Conservation (phyloP, 2,113 vertebrate genomes). For the Burhinus bistriatus region DNA sequence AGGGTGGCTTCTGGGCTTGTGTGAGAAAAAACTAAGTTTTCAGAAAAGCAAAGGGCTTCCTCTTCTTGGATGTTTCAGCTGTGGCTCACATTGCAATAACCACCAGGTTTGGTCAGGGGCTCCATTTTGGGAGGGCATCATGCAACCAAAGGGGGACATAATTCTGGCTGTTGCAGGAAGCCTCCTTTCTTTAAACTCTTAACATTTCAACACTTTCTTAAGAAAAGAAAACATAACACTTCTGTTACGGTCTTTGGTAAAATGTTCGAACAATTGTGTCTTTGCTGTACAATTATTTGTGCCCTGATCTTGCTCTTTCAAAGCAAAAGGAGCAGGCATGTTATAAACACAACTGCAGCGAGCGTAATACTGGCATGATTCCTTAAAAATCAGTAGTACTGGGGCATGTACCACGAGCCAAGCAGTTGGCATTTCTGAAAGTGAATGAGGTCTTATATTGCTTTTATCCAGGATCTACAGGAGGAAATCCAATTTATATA, state of each 20-base stretch:
- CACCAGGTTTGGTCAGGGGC: neutral
- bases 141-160: neutral
- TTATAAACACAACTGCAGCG: neutral
- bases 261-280: neutral
- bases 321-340: neutral
- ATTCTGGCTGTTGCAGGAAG: neutral
- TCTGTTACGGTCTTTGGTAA: neutral
- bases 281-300: neutral
- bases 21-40: neutral
- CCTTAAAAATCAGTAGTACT: neutral
- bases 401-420: neutral
- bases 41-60: neutral
- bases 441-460: neutral
- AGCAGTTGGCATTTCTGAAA: neutral
- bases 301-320: neutral
- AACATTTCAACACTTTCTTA: neutral
- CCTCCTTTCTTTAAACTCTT: neutral
- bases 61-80: accelerated
- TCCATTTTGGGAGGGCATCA: neutral
- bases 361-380: neutral
- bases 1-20: neutral
- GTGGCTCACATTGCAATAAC: neutral
- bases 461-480: neutral
- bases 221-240: no score
- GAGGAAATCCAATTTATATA: neutral